Evolutionary conservation across 2,797 vertebrate species (phyloP), one percentile per base, ranked within the genome.

Genomic region (Pampus argenteus): DNA sequence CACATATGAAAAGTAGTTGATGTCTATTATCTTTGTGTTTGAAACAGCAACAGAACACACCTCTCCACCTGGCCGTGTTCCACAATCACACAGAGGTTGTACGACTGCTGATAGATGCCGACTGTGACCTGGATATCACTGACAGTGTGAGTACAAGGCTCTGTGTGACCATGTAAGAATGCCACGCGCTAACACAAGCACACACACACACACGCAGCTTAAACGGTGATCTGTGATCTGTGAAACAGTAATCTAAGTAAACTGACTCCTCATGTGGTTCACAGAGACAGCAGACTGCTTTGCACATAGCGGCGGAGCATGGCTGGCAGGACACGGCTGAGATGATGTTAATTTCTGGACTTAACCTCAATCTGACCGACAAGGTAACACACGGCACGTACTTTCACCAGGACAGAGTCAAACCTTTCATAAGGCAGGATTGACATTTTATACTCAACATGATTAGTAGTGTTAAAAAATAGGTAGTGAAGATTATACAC

Each of bases 281-380:
- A 59, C 91, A 98, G 97, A 94, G 96, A 78, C 95, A 93, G 83
- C 96, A 98, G 89, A 96, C 94, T 0, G 89, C 95, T 0, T 91
- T 98, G 23, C 96, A 98, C 80, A 92, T 98, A 0, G 96, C 97
- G 2, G 94, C 95, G 0, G 96, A 98, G 81, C 89, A 95, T 0
- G 93, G 96, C 61, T 82, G 93, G 51, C 96, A 97, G 74, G 94
- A 95, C 70, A 87, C 95, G 15, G 96, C 96, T 0, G 96, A 98
- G 87, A 94, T 96, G 92, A 95, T 98, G 72, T 95, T 98, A 9
- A 62, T 95, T 1, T 92, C 94, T 6, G 95, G 96, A 4, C 94
- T 95, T 9, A 94, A 97, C 82, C 93, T 98, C 76, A 95, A 89
- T 78, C 88, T 96, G 36, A 92, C 70, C 0, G 96, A 98, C 85